These are phyloP conservation scores for Augochlora pura DNA, from an alignment of 1,140 invertebrate species.

Conservation along the genomic window DNA sequence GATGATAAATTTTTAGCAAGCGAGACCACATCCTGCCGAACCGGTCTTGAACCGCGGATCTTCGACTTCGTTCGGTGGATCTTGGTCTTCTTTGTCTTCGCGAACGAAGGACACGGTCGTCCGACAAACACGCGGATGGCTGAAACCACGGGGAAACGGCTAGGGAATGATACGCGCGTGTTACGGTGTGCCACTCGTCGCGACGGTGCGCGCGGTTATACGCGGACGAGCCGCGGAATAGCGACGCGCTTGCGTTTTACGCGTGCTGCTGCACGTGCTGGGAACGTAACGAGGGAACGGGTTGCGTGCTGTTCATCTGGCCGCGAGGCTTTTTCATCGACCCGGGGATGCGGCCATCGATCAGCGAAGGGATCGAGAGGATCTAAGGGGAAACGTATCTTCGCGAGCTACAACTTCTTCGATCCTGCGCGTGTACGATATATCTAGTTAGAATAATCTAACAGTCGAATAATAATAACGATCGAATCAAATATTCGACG, in stretches of 20 bases:
- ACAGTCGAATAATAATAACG: too few species aligned
- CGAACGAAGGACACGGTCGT: neutral
- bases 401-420: too few species aligned
- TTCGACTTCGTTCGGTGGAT: neutral
- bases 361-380: neutral
- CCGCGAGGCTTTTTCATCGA: neutral
- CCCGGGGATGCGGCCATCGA: neutral
- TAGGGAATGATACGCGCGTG: slow-evolving; percentile 47
- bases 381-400: neutral
- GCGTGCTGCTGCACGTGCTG: slow-evolving; percentile 10
- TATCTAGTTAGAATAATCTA: too few species aligned
- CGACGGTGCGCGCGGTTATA: neutral
- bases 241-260: slow-evolving; percentile 18
- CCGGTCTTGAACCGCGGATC: neutral
- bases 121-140: slow-evolving; percentile 37
- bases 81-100: neutral
- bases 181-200: slow-evolving; percentile 14
- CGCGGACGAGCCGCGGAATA: neutral
- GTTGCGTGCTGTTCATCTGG: neutral
- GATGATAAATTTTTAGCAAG: too few species aligned
- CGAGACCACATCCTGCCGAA: neutral
- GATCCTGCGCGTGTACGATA: too few species aligned
- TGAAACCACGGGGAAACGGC: slow-evolving; percentile 43
- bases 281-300: slow-evolving; percentile 4
- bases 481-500: too few species aligned